Conservation (phyloP, 2,888 invertebrate genomes). For the Anagyrus pseudococci region DNA sequence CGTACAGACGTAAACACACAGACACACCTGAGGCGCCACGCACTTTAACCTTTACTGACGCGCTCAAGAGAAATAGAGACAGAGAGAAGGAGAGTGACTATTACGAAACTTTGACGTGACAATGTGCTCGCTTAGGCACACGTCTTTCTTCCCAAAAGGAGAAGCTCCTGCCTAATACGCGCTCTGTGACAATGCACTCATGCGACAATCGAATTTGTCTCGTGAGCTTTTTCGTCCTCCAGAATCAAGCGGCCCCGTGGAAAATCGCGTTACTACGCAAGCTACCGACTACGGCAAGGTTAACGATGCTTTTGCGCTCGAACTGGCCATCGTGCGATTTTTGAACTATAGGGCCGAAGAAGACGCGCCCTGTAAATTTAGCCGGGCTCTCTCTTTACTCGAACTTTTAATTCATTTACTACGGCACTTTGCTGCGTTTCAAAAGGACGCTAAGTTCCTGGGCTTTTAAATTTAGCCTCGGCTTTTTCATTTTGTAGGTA, state of each 20-base stretch:
- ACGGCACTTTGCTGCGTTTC: background rate
- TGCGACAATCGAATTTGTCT: slow-evolving; percentile 16
- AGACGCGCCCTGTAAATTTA: background rate
- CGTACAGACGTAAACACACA: too few species aligned
- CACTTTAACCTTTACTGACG: background rate
- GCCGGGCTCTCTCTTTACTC: background rate
- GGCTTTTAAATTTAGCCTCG: background rate
- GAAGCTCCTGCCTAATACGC: background rate
- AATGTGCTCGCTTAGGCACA: background rate
- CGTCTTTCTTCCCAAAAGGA: too few species aligned
- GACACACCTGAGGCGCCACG: background rate
- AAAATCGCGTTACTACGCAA: background rate
- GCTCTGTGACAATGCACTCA: background rate
- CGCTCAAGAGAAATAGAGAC: background rate
- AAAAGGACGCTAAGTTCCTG: background rate
- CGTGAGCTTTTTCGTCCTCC: background rate
- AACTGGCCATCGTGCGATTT: background rate
- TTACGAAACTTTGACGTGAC: background rate
- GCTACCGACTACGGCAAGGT: too few species aligned
- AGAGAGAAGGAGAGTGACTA: background rate
- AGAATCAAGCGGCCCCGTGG: background rate
- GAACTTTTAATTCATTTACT: background rate
- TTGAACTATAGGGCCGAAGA: background rate
- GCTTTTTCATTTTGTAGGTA: too few species aligned
- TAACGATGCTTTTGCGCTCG: background rate